Evolutionary conservation across 2,113 vertebrate species (phyloP).

Genomic region (Egretta garzetta): DNA sequence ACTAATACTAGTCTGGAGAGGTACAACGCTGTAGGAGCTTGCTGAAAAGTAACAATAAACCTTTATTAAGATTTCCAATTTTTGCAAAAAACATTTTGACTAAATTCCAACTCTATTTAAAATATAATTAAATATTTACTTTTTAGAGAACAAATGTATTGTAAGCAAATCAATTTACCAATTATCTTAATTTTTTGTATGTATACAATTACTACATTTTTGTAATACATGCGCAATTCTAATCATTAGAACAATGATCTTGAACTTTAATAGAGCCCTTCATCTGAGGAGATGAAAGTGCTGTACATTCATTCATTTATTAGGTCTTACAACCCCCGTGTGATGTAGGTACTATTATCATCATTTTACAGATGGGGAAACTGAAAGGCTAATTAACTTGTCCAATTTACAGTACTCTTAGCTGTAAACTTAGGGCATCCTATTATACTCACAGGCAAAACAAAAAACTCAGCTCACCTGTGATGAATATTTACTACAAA

Average conservation of each 20-base stretch:
- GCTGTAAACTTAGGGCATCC: slow-evolving; percentile 20
- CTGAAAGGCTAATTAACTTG: slow-evolving; percentile 43
- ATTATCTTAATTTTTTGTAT: slow-evolving; percentile 15
- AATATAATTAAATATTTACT: background rate
- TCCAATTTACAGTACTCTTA: slow-evolving; percentile 43
- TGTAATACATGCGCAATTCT: slow-evolving; percentile 38
- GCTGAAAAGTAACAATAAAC: slow-evolving; percentile 27
- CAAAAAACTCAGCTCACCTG: slow-evolving; percentile 22
- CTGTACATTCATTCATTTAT: slow-evolving; percentile 25
- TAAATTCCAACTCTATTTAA: slow-evolving; percentile 19
- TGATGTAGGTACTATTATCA: slow-evolving; percentile 42
- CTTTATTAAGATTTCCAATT: slow-evolving; percentile 31
- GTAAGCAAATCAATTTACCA: slow-evolving; percentile 33
- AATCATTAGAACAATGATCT: slow-evolving; percentile 57
- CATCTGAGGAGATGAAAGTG: slow-evolving; percentile 43
- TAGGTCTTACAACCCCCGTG: slow-evolving; percentile 25
- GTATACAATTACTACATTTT: background rate
- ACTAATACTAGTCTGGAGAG: background rate
- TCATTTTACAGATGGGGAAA: slow-evolving; percentile 47
- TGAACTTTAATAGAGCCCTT: slow-evolving; percentile 55
- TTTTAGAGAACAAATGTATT: background rate
- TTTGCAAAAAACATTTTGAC: slow-evolving; percentile 19
- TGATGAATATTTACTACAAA: background rate
- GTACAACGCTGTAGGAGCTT: background rate
- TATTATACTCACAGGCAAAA: slow-evolving; percentile 13